Evolutionary conservation across 2,113 vertebrate genomes (phyloP).

Genomic region (Mormyrus iriodes): DNA sequence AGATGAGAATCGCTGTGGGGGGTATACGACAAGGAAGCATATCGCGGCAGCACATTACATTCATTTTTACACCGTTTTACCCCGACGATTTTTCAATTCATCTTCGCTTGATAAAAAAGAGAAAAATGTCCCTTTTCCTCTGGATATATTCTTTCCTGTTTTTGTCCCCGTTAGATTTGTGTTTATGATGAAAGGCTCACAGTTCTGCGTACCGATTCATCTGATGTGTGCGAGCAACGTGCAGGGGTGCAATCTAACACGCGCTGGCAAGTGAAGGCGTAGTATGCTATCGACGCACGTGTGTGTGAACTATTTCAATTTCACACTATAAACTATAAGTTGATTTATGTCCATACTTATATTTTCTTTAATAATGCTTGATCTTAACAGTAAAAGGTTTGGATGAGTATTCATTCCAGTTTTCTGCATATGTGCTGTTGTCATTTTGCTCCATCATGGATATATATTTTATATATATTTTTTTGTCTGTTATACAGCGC

Average conservation of each 20-base stretch:
- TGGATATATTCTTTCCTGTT: conserved; percentile 12
- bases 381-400: neutral
- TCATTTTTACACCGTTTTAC: conserved; percentile 18
- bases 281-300: neutral
- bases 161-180: conserved; percentile 14
- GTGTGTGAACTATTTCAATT: neutral
- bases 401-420: neutral
- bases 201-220: neutral
- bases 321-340: neutral
- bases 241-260: neutral
- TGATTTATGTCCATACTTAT: neutral
- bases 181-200: conserved; percentile 23
- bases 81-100: conserved; percentile 17
- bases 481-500: neutral
- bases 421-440: neutral
- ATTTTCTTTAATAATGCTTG: neutral
- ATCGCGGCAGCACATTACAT: conserved; percentile 29
- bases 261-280: neutral
- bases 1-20: neutral
- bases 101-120: conserved; percentile 16
- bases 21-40: conserved; percentile 27
- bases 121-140: neutral
- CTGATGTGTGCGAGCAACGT: neutral
- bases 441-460: neutral
- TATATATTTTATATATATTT: neutral